Evolutionary conservation across 2,113 vertebrate genomes (phyloP).

Genomic region (Lethenteron reissneri): DNA sequence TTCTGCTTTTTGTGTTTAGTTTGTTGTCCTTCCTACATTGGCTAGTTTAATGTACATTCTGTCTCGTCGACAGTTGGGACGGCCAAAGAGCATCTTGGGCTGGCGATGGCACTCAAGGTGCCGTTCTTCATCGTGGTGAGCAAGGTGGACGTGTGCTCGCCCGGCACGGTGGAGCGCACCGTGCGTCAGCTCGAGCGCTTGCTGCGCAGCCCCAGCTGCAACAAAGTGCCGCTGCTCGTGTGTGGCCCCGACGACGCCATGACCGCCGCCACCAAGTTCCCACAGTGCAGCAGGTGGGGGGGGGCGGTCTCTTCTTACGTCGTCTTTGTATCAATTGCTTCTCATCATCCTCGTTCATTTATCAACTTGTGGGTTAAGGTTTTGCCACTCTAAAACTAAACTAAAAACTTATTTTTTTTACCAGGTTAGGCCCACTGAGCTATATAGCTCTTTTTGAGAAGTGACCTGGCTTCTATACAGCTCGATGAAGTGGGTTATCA

Average conservation of each 20-base stretch:
- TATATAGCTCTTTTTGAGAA: no score
- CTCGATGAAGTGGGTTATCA: no score
- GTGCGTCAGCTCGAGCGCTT: slow-evolving; percentile 75
- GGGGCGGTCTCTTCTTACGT: no score
- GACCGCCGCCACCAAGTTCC: slow-evolving; percentile 79
- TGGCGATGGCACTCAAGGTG: slow-evolving; percentile 84
- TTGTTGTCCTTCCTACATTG: no score
- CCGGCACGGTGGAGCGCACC: slow-evolving; percentile 66
- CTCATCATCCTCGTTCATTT: no score
- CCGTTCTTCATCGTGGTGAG: slow-evolving; percentile 94
- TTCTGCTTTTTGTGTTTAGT: no score
- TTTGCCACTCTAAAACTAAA: no score
- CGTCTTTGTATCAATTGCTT: no score
- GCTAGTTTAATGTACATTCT: slow-evolving; percentile 8
- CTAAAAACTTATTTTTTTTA: no score
- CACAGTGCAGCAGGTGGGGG: slow-evolving; percentile 68
- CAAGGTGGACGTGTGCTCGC: slow-evolving; percentile 76
- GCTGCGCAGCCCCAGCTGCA: slow-evolving; percentile 86
- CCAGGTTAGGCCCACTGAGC: no score
- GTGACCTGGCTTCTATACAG: no score
- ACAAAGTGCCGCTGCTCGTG: slow-evolving; percentile 73
- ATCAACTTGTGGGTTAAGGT: no score
- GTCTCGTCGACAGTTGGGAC: slow-evolving; percentile 46
- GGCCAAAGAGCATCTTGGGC: slow-evolving; percentile 71
- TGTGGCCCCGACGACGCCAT: slow-evolving; percentile 63